phyloP scores from a whole-genome alignment of 2,888 invertebrate species.

The Meta bourneti region DNA sequence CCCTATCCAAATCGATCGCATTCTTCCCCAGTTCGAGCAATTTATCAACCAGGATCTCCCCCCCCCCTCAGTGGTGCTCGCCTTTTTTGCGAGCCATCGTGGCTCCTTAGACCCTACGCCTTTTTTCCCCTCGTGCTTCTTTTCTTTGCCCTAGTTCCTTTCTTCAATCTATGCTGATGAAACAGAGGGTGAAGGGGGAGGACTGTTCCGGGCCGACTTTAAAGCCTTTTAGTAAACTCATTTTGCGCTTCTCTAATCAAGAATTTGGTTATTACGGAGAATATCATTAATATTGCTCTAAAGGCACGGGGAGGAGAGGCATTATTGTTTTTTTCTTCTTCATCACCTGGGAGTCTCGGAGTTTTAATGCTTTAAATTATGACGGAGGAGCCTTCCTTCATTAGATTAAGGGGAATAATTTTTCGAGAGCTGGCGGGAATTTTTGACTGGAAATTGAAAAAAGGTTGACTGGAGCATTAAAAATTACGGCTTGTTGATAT shows the following conservation, averaged over 20 bases:
- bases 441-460: neutral
- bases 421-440: slow-evolving; percentile 2
- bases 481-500: neutral
- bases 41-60: slow-evolving; percentile 59
- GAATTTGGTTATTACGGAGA: slow-evolving; percentile 66
- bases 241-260: slow-evolving; percentile 61
- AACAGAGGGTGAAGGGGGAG: slow-evolving; percentile 1
- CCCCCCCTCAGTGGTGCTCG: neutral
- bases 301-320: neutral
- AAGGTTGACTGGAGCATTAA: neutral
- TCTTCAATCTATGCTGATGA: slow-evolving; percentile 14
- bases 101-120: neutral
- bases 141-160: slow-evolving; percentile 8
- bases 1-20: slow-evolving; percentile 28
- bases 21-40: slow-evolving; percentile 36
- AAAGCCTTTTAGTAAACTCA: slow-evolving; percentile 71
- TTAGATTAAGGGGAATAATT: slow-evolving; percentile 29
- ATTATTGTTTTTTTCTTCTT: slow-evolving; percentile 25
- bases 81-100: no score
- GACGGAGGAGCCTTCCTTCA: slow-evolving; percentile 28
- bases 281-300: slow-evolving; percentile 70
- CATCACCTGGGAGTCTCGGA: neutral
- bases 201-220: slow-evolving; percentile 34
- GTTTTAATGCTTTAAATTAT: slow-evolving; percentile 69
- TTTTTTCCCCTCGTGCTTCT: slow-evolving; percentile 14